Evolutionary conservation across 2,888 invertebrate genomes (phyloP), one percentile per base, ranked within the genome.

Genomic region (Pristionchus fissidentatus): DNA sequence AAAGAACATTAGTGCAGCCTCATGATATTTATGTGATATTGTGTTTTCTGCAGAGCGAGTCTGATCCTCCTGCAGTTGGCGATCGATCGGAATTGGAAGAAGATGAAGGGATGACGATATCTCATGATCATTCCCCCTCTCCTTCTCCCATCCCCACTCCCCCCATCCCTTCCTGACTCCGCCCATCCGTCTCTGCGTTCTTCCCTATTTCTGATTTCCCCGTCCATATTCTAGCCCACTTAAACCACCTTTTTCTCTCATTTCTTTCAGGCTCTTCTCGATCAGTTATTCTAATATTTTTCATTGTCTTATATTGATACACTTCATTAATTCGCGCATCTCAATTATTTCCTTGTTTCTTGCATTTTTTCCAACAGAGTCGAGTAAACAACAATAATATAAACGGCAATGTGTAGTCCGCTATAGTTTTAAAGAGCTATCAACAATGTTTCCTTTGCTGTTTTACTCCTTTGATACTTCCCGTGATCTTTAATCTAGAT

Each of bases 251-350:
- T 73, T 46, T 43, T 10, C 43, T 43, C 22, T 35, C 46, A 5
- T n/a, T 4, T 73, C 43, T 41, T 19, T 43, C 41, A 46, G 26
- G 13, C 35, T 62, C 26, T 38, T 70, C n/a, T 38, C n/a, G n/a
- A 15, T n/a, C 49, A 52, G 29, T 78, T 49, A 73, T 52, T 78
- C 38, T 52, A 38, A 78, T 22, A 3, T 8, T 29, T 22, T 52
- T 49, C 43, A 52, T 55, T 78, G 35, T 78, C 77, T 32, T 55
- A 78, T 52, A 52, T 78, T 55, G 77, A 49, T 52, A 52, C 35
- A 78, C 52, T 78, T 52, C 55, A 32, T 78, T 4, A 32, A 32
- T 35, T 32, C 35, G 22, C 38, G 13, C 15, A 38, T 15, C 19
- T 38, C 38, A 66, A 60, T 13, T 19, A 38, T 66, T 66, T 38